Evolutionary conservation across 2,888 invertebrate genomes (phyloP), one percentile per base, ranked within the genome.

Genomic region (Candidula unifasciata): DNA sequence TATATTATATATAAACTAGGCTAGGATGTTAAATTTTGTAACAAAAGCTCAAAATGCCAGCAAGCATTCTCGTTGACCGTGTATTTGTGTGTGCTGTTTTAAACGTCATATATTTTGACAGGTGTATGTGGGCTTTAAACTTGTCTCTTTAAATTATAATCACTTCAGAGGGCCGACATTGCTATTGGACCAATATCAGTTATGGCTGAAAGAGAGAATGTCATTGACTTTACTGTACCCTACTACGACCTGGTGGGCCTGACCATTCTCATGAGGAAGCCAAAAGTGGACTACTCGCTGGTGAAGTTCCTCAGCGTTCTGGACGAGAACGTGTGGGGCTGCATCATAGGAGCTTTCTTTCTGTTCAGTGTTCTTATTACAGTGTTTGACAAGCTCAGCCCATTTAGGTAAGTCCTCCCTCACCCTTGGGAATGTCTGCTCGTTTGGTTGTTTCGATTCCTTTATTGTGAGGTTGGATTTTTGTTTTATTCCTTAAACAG

Each of bases 171-270:
- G 90, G 99, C 98, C 0, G 99, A 99, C 92, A 98, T 99, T 88
- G 98, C 97, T 0, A 94, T 99, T 16, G 97, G 97, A 1, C 97
- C 98, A 0, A 95, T 99, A 92, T 97, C 98, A 0, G 98, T 99
- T 0, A 99, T 98, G 97, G 98, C 99, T 0, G 99, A 99, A 92
- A 95, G 99, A 64, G 93, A 93, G 85, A 92, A 97, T 91, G 98
- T 98, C 0, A 97, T 99, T 1, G 99, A 99, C 94, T 99, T 99
- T 93, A 99, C 99, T 0, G 98, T 99, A 0, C 99, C 99, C 0
- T 99, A 98, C 93, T 99, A 99, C 94, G 99, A 99, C 94, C 95
- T 99, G 88, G 99, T 99, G 0, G 99, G 99, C 0, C 97, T 98
- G 81, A 97, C 98, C 0, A 99, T 99, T 88, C 95, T 99, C 93